Percentiles rank a stretch among this genome's conserved stretches.
Conservation (phyloP, 2,113 vertebrate genomes). For the Triplophysa siluroides region DNA sequence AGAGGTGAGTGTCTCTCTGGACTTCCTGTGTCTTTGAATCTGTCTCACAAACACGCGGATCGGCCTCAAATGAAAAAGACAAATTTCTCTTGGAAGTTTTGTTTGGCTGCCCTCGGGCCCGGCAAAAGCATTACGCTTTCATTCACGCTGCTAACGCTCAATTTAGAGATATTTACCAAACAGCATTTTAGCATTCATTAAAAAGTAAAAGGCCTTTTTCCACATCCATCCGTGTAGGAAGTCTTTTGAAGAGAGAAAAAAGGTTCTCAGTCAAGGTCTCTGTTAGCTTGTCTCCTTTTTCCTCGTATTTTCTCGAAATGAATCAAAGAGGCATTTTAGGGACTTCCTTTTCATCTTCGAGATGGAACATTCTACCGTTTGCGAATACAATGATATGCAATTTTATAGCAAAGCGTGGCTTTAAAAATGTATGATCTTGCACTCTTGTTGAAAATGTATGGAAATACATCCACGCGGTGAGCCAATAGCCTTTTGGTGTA, state of each 20-base stretch:
- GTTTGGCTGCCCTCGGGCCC: slow-evolving; percentile 24
- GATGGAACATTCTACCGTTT: slow-evolving; percentile 9
- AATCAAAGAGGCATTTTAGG: slow-evolving; percentile 18
- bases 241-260: slow-evolving; percentile 19
- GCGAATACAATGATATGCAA: slow-evolving; percentile 14
- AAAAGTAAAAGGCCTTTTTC: slow-evolving; percentile 18
- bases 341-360: slow-evolving; percentile 30
- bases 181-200: slow-evolving; percentile 30
- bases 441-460: slow-evolving; percentile 9
- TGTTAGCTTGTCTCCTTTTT: slow-evolving; percentile 7
- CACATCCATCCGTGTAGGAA: background rate
- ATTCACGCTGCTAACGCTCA: background rate
- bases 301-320: background rate
- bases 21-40: slow-evolving; percentile 7
- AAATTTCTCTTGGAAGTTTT: background rate
- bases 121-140: background rate
- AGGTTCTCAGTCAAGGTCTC: slow-evolving; percentile 26
- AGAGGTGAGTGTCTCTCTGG: slow-evolving; percentile 80
- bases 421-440: slow-evolving; percentile 11
- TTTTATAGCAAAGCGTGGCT: background rate
- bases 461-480: slow-evolving; percentile 4
- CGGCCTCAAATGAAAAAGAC: slow-evolving; percentile 42
- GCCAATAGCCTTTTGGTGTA: background rate
- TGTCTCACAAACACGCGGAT: slow-evolving; percentile 17
- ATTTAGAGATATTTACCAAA: slow-evolving; percentile 39